Evolutionary conservation across 30 jellyfish, hydroid and myxozoan genomes (phyloP), one percentile per base, ranked within the genome.

Genomic region (Clytia hemisphaerica): DNA sequence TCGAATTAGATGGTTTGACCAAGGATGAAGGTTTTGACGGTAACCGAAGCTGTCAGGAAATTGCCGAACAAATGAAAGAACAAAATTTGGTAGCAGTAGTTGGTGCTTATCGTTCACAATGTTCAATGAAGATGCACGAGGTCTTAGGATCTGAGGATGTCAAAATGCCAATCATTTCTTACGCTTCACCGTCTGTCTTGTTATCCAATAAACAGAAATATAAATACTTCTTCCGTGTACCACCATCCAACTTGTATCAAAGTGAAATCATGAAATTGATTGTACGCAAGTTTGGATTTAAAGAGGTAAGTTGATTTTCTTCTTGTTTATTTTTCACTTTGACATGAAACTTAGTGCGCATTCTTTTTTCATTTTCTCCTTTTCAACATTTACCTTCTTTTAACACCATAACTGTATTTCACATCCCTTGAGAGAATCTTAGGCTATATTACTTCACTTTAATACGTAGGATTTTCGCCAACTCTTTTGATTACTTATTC

Each of bases 11-110:
- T 40, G 70, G 87, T 26, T 72, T 75, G 36, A 74, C 77, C 10
- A 58, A 75, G 73, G 98, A 90, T 49, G 98, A 81, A 46, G 97
- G 98, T 14, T 30, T 81, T 25, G 98, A 90, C 44, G 95, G 95
- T 12, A 31, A 14, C 18, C 22, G 16, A n/a, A 67, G 95, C 25
- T 90, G 98, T 66, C 58, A 71, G 37, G 37, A 36, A 2, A 88
- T 82, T 7, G 98, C 95, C 12, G 73, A 90, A 25, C 86, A 65
- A 28, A 28, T 90, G 35, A 31, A 55, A 15, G 83, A 71, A 1
- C 36, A 64, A 27, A 72, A 72, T 36, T 83, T 83, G 28, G 83
- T 62, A 42, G 98, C 95, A 18, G 92, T 90, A 33, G 94, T 90
- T 76, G 98, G 98, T 4, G 98, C 95, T 0, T 90, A 75, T 46